Conservation (phyloP, 1,140 invertebrate genomes). For the Lepidurus apus region DNA sequence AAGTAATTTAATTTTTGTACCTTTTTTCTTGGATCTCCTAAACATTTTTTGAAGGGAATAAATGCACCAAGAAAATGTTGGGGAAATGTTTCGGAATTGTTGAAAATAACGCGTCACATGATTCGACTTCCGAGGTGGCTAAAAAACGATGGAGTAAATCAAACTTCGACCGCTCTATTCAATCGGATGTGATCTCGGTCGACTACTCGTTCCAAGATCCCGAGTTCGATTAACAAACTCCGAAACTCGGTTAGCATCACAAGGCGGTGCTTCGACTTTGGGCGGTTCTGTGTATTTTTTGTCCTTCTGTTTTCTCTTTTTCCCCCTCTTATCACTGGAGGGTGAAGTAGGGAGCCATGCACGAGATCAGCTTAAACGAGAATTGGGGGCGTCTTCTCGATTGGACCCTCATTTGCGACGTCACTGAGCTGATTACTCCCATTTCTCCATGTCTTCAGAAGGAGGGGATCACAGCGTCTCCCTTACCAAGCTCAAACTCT, state of each 20-base stretch:
- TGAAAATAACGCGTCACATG: neutral
- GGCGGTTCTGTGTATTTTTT: neutral
- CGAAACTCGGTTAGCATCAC: neutral
- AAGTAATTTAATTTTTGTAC: neutral
- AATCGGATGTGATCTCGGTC: neutral
- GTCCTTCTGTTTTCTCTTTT: neutral
- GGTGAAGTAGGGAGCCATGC: neutral
- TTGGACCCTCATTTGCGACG: neutral
- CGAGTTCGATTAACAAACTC: conserved; percentile 12
- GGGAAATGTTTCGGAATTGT: neutral
- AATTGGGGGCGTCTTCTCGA: neutral
- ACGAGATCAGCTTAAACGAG: neutral
- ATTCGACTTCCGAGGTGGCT: neutral
- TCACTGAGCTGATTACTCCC: conserved; percentile 4
- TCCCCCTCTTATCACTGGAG: neutral
- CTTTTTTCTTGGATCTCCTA: neutral
- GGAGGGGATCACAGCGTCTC: neutral
- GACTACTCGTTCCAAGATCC: conserved; percentile 12
- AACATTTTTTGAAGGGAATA: neutral
- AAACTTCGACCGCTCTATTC: neutral
- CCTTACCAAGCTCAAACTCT: neutral
- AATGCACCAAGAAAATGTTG: too few relatives aligned
- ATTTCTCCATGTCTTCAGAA: neutral
- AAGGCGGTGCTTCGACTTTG: neutral
- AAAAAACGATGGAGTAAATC: neutral